Base-by-base conservation (phyloP, 2,888 invertebrate genomes). In the Hyalella azteca region DNA sequence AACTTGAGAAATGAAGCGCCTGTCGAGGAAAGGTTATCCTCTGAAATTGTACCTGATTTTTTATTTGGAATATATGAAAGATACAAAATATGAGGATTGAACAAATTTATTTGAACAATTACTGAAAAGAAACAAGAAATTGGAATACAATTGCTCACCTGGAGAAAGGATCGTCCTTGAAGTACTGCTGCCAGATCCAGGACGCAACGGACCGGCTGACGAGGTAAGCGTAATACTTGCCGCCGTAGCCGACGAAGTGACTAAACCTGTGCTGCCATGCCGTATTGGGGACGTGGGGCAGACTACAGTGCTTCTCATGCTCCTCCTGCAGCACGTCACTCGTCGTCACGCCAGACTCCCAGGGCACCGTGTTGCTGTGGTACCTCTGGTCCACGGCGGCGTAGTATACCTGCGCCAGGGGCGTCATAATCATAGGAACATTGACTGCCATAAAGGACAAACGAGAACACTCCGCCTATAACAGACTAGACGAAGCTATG, bases 161-260 rank as follows among this genome's bases (percentile, higher is more conserved):
- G 87, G 90, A 91, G 76, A 96, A 91, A 0, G 96, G 96, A 87
- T 94, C 92, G 0, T 88, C 87, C 86, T 92, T 91, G 87, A 98
- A 97, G 87, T 94, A 93, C 29, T 91, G 91, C 87, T 94, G 93
- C 98, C 98, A 98, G 84, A 97, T 95, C 90, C 93, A 93, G 80
- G 95, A 94, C 0, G 98, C 97, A 77, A 97, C 92, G 11, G 97
- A 95, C 86, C 95, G 91, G 0, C 98, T 98, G 87, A 98, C 94
- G 84, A 99, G 90, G 89, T 99, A 99, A 0, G 98, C 94, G 88
- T 98, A 99, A 89, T 99, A 99, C 88, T 97, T 98, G 0, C 98
- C 98, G 50, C 99, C 99, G 88, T 99, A 99, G 1, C 98, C 97
- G 4, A 98, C 95, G 79, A 99, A 90, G 89, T 99, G 99, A 83